These are phyloP conservation scores for Priocnemis perturbator DNA, from an alignment of 2,888 invertebrate genomes.

Conservation along the genomic window DNA sequence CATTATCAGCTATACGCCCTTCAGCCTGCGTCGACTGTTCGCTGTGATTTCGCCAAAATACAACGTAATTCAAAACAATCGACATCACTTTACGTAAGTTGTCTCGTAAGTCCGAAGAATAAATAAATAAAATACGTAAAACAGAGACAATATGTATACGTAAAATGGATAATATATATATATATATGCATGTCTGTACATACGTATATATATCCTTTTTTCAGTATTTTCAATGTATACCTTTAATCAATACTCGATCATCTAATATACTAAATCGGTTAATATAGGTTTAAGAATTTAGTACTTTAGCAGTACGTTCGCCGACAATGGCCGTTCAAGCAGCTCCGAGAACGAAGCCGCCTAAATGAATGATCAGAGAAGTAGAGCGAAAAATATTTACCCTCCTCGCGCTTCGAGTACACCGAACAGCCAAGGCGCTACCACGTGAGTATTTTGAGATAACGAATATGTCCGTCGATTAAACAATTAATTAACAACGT, in stretches of 20 bases:
- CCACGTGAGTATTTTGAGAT: conserved; percentile 23
- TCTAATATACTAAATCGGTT: no score
- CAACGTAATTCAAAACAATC: background rate
- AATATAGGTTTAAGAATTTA: no score
- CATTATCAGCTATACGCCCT: no score
- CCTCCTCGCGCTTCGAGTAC: conserved; percentile 8
- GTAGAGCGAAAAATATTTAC: background rate
- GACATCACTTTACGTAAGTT: background rate
- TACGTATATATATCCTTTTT: background rate
- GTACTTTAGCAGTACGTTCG: no score
- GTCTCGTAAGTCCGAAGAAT: no score
- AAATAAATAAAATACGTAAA: no score
- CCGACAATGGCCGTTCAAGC: no score
- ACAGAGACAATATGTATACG: background rate
- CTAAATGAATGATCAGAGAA: background rate
- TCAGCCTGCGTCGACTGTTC: no score
- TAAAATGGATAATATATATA: background rate
- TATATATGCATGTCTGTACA: background rate
- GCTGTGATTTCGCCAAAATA: conserved; percentile 8
- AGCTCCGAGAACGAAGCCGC: no score
- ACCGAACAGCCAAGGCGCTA: conserved; percentile 24
- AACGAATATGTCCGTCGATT: conserved; percentile 45
- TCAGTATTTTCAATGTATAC: no score
- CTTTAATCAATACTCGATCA: no score
- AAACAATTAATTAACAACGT: conserved; percentile 34